A percentile compares a stretch with the other conserved stretches of the same genome.
Conservation (phyloP, 1,140 invertebrate genomes). For the Eubasilissa regina region DNA sequence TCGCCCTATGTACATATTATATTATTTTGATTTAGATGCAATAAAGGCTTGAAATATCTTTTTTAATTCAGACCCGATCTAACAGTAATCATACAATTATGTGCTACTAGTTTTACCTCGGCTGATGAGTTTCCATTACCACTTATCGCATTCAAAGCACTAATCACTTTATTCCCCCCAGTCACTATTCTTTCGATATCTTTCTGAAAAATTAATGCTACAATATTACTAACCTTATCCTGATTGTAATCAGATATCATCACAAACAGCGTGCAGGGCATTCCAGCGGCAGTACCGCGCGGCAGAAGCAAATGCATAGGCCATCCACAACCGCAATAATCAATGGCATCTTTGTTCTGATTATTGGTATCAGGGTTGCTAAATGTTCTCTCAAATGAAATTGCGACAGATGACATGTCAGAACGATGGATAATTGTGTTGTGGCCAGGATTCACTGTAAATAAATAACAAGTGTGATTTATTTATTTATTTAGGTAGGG, state of each 20-base stretch:
- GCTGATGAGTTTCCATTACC: too few species aligned
- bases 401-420: slow-evolving; percentile 79
- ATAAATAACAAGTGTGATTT: neutral
- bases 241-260: slow-evolving; percentile 85
- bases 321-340: slow-evolving; percentile 91
- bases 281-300: slow-evolving; percentile 80
- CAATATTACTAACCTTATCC: slow-evolving; percentile 74
- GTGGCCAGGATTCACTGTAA: slow-evolving; percentile 75
- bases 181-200: too few species aligned
- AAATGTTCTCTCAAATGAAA: slow-evolving; percentile 82
- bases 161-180: too few species aligned
- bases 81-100: too few species aligned
- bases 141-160: too few species aligned
- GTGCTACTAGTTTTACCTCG: too few species aligned
- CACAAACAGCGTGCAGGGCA: slow-evolving; percentile 81
- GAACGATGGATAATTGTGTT: slow-evolving; percentile 77
- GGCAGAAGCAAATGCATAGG: slow-evolving; percentile 88
- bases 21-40: too few species aligned
- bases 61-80: too few species aligned
- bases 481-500: too few species aligned
- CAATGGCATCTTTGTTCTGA: slow-evolving; percentile 75
- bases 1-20: too few species aligned
- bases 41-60: too few species aligned
- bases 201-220: neutral
- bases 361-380: slow-evolving; percentile 73